Evolutionary conservation across 2,888 invertebrate genomes (phyloP).

Genomic region (Catocala fraxini): DNA sequence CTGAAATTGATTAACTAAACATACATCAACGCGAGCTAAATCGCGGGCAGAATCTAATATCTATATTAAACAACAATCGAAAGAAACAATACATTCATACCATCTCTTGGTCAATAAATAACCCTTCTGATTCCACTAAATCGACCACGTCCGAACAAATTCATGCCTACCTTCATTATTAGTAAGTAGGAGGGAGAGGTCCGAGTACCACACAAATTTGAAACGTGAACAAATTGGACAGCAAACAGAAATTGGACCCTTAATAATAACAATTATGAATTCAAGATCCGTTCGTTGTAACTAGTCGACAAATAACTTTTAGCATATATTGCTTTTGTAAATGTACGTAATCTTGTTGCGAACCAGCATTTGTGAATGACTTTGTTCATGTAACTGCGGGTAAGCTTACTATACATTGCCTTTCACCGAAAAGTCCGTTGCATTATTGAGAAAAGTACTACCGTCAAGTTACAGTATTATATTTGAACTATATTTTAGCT

Average conservation of each 20-base stretch:
- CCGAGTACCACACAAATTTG: background rate
- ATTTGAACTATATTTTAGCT: no score
- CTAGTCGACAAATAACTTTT: conserved; percentile 27
- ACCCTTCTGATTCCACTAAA: background rate
- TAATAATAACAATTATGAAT: conserved; percentile 38
- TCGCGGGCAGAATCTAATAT: no score
- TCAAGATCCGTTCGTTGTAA: conserved; percentile 30
- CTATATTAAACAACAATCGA: no score
- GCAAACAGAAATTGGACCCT: conserved; percentile 28
- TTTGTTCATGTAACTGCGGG: no score
- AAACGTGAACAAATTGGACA: conserved; percentile 24
- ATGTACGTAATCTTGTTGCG: conserved; percentile 2
- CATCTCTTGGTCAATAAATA: background rate
- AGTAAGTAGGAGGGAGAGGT: background rate
- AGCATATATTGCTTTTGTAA: conserved; percentile 25
- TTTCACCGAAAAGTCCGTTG: no score
- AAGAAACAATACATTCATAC: background rate
- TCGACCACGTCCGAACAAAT: background rate
- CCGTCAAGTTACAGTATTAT: no score
- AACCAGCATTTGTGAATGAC: no score
- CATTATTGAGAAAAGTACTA: no score
- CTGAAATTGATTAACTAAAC: no score
- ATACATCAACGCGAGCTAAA: no score
- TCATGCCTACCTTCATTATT: background rate
- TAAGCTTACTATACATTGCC: no score